Evolutionary conservation across 2,797 vertebrate species (phyloP), one percentile per base, ranked within the genome.

Genomic region (Propithecus deckenii): DNA sequence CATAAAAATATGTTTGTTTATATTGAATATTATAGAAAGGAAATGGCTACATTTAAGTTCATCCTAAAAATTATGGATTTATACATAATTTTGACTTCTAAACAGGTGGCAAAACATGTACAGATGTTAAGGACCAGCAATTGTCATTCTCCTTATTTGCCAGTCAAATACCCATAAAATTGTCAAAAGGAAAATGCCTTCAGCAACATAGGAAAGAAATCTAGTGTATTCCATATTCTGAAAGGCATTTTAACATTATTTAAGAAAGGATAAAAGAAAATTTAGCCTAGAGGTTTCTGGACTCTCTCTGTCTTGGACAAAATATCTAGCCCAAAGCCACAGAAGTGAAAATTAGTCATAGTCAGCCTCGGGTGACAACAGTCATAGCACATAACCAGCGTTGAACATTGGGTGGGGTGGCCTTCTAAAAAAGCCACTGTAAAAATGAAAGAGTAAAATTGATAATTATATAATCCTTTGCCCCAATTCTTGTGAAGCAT

Each of bases 11-110:
- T 13, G 10, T 67, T 95, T 86, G 23, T 81, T 55, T 92, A 75
- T 69, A 79, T 41, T 78, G 30, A 65, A 76, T 67, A 89, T 38
- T 80, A 89, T 15, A 74, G 43, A 90, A 84, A 7, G 65, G 12
- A 94, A 84, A 75, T 89, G 2, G 76, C 55, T 87, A 41, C 55
- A 18, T 65, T 85, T 79, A 87, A 95, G 63, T 63, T 91, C n/a
- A 94, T 78, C 12, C n/a, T 89, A 78, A 94, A 81, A 80, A 85
- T 25, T 72, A 46, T 65, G 35, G 14, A 41, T 74, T 93, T 57
- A 57, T 57, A 22, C n/a, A 67, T 72, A 80, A 86, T 92, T 81
- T 83, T 92, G 20, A 85, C n/a, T 79, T 91, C 65, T 76, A 94
- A 12, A 52, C 50, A 86, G 57, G 85, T 85, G 79, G 13, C 52